These are phyloP conservation scores for Tichodroma muraria DNA, from an alignment of 2,113 vertebrate genomes.

Conservation along the genomic window DNA sequence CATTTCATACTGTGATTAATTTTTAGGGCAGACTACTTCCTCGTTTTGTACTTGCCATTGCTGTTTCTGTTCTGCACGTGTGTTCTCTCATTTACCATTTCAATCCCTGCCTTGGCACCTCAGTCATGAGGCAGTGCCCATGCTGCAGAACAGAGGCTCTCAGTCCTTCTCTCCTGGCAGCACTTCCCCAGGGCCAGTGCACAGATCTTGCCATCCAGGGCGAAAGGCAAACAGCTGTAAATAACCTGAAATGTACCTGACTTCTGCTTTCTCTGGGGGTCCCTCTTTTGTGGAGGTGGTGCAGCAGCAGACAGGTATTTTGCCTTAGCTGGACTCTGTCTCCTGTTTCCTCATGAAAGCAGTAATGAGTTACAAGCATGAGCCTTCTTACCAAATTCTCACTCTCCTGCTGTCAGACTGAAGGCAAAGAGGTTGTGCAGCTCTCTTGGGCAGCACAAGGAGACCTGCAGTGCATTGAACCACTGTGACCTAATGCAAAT, in stretches of 20 bases:
- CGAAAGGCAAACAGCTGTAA: neutral
- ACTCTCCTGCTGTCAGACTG: neutral
- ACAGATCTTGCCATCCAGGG: rapidly evolving
- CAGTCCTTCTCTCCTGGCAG: neutral
- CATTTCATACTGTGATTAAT: neutral
- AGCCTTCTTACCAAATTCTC: neutral
- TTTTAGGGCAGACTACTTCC: neutral
- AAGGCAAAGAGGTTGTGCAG: neutral
- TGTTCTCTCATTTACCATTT: neutral
- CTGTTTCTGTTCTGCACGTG: neutral
- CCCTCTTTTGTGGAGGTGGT: neutral
- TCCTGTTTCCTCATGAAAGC: neutral
- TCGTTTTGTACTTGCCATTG: neutral
- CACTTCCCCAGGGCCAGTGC: neutral
- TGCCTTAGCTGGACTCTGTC: neutral
- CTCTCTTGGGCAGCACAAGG: neutral
- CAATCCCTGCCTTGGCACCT: neutral
- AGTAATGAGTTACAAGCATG: neutral
- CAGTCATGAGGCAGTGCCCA: rapidly evolving
- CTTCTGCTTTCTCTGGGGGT: neutral
- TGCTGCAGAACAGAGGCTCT: neutral
- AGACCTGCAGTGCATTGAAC: neutral
- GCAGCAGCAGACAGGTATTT: neutral
- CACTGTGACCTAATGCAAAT: neutral
- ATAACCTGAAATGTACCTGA: neutral